Evolutionary conservation across 2,888 invertebrate species (phyloP).

Genomic region (Linnaemya vulpina): DNA sequence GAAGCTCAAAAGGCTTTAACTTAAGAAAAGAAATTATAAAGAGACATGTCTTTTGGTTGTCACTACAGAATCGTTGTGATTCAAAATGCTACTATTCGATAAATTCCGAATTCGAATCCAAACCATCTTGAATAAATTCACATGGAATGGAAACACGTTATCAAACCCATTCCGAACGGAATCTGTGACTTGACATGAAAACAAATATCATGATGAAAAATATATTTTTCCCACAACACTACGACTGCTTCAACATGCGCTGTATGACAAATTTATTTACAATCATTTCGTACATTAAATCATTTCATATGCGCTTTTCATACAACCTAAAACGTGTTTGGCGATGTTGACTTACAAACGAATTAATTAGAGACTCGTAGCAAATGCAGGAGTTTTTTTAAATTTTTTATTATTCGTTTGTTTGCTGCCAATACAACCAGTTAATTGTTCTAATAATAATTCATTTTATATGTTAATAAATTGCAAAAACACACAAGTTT

Average conservation of each 20-base stretch:
- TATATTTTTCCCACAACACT: background rate
- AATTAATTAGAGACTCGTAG: conserved; percentile 66
- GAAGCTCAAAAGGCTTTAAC: too few species aligned
- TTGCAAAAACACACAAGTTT: conserved; percentile 34
- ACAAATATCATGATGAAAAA: background rate
- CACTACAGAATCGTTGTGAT: too few species aligned
- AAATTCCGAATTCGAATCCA: too few species aligned
- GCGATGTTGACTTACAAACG: conserved; percentile 45
- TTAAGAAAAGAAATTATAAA: too few species aligned
- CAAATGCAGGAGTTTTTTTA: conserved; percentile 15
- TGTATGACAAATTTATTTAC: conserved; percentile 16
- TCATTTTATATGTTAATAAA: conserved; percentile 44
- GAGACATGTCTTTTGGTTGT: too few species aligned
- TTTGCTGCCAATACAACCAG: conserved; percentile 24
- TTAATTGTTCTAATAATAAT: conserved; percentile 16
- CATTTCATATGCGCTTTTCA: background rate
- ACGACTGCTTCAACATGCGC: background rate
- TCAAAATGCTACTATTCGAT: too few species aligned
- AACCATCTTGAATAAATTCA: too few species aligned
- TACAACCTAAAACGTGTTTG: conserved; percentile 61
- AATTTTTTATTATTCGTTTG: background rate
- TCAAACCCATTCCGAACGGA: too few species aligned
- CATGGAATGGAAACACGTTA: too few species aligned
- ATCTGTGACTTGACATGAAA: too few species aligned
- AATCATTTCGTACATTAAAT: background rate